Evolutionary conservation across 2,797 vertebrate genomes (phyloP), one percentile per base, ranked within the genome.

Genomic region (Petrocephalus sullivani): DNA sequence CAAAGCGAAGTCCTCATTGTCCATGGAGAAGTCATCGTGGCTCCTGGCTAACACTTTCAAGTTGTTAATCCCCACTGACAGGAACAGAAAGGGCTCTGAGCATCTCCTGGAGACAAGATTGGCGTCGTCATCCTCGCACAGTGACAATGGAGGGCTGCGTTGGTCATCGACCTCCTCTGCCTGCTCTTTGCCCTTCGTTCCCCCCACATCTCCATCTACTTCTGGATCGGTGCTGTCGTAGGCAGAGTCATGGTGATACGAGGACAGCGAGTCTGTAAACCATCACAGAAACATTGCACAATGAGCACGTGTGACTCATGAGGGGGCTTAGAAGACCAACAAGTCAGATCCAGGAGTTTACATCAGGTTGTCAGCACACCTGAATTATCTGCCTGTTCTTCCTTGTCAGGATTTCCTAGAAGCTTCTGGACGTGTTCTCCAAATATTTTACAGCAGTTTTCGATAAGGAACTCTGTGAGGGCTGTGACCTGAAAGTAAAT

Each of bases 211-310:
- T 37, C 92, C 91, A 41, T 98, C 97, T 0, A 91, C 93, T 2
- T 99, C 98, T 0, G 96, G 96, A 89, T 98, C 98, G 0, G 96
- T 96, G 94, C 97, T 99, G 92, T 98, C 97, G 0, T 98, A 98
- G 0, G 97, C 98, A 0, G 97, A 99, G 94, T 99, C 98, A 1
- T 96, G 97, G 90, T 97, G 97, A 78, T 96, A 95, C 49, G 94
- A 96, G n/a, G 95, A 95, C 58, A 93, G 28, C 0, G 93, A 93
- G 88, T 99, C 98, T 99, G 94, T 7, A 86, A 89, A 89, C 87
- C 49, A 90, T 8, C 67, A 75, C 33, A 75, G 37, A 75, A 84
- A 84, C 51, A 54, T 54, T 1, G 1, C 49, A 23, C 4, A 12
- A 84, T 53, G 19, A 51, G n/a, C 9, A 54, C 0, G 1, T 28